Percentiles rank a stretch among this genome's conserved stretches.
Evolutionary conservation across 2,113 vertebrate genomes (phyloP).

Genomic region (Cyprinodon tularosa): DNA sequence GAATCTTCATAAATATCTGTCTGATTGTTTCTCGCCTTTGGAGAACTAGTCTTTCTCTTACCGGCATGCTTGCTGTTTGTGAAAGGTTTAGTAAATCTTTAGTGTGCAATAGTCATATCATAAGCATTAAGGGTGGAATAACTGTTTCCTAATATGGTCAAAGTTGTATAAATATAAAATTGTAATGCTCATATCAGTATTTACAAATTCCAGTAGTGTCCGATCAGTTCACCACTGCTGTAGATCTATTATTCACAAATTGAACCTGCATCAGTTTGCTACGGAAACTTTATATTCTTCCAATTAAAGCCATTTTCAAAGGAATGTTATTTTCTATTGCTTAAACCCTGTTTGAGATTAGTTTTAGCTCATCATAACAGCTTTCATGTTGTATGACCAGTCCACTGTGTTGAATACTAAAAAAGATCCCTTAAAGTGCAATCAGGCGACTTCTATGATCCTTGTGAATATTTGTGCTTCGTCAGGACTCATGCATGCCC

Average conservation of each 20-base stretch:
- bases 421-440: background rate
- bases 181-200: no score
- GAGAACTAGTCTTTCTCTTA: no score
- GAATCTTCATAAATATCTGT: no score
- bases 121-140: background rate
- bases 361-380: background rate
- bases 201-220: no score
- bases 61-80: no score
- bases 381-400: background rate
- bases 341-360: background rate
- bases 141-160: background rate
- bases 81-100: no score
- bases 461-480: conserved; percentile 44
- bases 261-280: no score
- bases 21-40: no score
- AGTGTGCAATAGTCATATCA: no score
- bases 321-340: background rate
- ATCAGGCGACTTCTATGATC: conserved; percentile 1
- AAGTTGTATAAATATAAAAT: background rate
- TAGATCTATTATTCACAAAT: no score
- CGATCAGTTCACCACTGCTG: no score
- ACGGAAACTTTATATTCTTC: no score
- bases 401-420: background rate
- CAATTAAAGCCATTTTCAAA: background rate
- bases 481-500: conserved; percentile 51